Evolutionary conservation across 2,113 vertebrate genomes (phyloP).

Genomic region (Acrocephalus kingi): DNA sequence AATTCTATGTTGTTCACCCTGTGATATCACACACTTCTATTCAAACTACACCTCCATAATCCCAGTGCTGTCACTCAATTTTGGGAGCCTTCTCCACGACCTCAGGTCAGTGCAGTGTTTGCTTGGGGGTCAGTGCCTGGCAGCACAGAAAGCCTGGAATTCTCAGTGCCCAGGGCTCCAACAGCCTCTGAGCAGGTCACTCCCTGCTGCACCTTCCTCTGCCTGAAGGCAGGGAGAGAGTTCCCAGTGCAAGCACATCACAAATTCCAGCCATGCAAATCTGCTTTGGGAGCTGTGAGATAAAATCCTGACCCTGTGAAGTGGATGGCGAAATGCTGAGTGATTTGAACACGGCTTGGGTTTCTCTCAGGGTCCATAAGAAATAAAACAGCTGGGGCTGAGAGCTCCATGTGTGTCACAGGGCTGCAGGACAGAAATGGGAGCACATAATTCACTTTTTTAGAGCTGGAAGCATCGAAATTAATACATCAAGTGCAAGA

Average conservation of each 20-base stretch:
- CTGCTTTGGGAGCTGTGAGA: not conserved
- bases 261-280: fast-evolving
- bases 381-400: not conserved
- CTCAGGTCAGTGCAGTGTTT: too few species aligned
- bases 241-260: fast-evolving
- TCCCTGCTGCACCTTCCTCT: too few species aligned
- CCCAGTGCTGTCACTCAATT: too few species aligned
- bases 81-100: too few species aligned
- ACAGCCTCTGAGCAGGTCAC: fast-evolving
- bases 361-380: fast-evolving
- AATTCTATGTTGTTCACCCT: too few species aligned
- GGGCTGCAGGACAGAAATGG: not conserved
- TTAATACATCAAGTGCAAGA: not conserved
- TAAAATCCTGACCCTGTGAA: not conserved
- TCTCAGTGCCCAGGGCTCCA: too few species aligned
- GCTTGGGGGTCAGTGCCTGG: too few species aligned
- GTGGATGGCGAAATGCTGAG: not conserved
- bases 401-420: not conserved
- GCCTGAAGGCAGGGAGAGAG: too few species aligned
- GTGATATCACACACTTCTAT: too few species aligned
- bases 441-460: fast-evolving
- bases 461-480: not conserved
- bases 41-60: too few species aligned
- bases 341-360: fast-evolving
- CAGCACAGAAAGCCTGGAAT: too few species aligned